Percentiles rank a stretch among this genome's conserved stretches.
Evolutionary conservation across 2,888 invertebrate genomes (phyloP).

Genomic region (Xanthia togata): DNA sequence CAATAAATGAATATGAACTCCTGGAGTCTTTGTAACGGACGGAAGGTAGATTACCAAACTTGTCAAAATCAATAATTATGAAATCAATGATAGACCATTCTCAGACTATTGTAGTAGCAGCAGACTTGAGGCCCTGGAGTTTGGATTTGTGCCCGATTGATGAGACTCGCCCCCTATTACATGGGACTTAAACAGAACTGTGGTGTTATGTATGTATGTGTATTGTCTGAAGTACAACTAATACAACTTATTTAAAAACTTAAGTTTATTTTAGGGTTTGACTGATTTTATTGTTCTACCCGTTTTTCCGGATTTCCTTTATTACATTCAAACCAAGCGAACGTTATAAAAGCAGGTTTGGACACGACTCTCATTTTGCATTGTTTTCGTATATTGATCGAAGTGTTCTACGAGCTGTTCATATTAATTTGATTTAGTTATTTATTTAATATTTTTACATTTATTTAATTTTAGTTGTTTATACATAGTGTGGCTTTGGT

Average conservation of each 20-base stretch:
- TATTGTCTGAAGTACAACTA: too few species aligned
- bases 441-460: background rate
- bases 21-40: too few species aligned
- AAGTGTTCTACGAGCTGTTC: background rate
- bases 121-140: too few species aligned
- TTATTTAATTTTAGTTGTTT: background rate
- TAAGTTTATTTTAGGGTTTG: background rate
- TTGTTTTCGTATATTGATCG: background rate
- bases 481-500: background rate
- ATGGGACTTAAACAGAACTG: too few species aligned
- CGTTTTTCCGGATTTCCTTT: background rate
- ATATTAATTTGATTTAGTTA: background rate
- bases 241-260: background rate
- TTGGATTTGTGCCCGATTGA: too few species aligned
- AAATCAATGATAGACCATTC: too few species aligned
- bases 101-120: too few species aligned
- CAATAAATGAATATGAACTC: too few species aligned
- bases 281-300: background rate
- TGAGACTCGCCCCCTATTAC: too few species aligned
- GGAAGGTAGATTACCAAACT: too few species aligned
- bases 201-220: too few species aligned
- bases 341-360: background rate
- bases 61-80: too few species aligned
- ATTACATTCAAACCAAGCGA: background rate
- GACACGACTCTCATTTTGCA: background rate